Percentiles rank a stretch among this genome's conserved stretches.
Conservation (phyloP, 2,888 invertebrate species). For the Trilocha varians region DNA sequence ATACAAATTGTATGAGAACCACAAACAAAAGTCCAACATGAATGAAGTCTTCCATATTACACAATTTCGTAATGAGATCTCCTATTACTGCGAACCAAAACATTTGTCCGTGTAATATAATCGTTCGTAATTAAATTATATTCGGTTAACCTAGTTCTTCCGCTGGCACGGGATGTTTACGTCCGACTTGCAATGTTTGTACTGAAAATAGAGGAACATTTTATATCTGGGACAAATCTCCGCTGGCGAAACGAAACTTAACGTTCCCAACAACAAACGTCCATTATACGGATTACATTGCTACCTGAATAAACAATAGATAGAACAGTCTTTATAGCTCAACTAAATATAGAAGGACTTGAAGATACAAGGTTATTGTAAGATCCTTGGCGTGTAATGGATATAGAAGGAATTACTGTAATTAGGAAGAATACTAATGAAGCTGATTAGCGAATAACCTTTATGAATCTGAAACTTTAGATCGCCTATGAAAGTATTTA, state of each 20-base stretch:
- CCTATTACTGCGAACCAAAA: neutral
- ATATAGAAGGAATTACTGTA: too few species aligned
- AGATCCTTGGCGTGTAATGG: too few species aligned
- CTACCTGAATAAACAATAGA: slow-evolving; percentile 8
- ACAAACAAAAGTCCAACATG: too few species aligned
- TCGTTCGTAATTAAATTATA: slow-evolving; percentile 39
- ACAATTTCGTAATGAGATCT: too few species aligned
- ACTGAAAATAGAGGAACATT: slow-evolving; percentile 41
- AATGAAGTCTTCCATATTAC: too few species aligned
- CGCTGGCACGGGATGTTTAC: slow-evolving; percentile 53
- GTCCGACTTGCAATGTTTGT: slow-evolving; percentile 45
- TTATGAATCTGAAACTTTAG: too few species aligned
- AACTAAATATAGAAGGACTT: too few species aligned
- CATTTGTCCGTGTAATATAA: slow-evolving; percentile 20
- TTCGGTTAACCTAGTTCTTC: slow-evolving; percentile 50
- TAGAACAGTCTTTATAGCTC: neutral
- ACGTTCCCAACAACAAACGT: slow-evolving; percentile 30
- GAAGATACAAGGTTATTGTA: too few species aligned
- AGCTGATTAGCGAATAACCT: too few species aligned
- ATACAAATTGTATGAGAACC: neutral
- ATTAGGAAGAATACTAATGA: too few species aligned
- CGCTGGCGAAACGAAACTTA: slow-evolving; percentile 21
- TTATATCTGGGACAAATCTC: slow-evolving; percentile 39
- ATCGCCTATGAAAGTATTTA: too few species aligned
- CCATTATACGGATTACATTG: slow-evolving; percentile 32